These are phyloP conservation scores for Encarsia formosa DNA, from an alignment of 2,888 invertebrate species.

Conservation along the genomic window DNA sequence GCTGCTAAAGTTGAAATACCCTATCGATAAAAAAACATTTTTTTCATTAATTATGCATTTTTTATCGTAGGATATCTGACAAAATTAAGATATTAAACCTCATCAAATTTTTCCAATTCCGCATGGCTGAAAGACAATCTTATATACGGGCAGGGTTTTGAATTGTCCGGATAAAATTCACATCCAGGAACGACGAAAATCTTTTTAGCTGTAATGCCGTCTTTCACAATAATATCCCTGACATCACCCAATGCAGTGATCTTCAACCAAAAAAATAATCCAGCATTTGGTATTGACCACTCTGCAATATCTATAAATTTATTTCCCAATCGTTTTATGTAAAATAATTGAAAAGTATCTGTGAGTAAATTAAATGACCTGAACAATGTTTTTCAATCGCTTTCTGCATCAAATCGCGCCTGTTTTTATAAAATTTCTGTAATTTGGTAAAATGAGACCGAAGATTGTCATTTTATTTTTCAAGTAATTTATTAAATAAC, in stretches of 20 bases:
- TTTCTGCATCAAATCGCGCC: conserved; percentile 60
- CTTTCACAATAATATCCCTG: conserved; percentile 63
- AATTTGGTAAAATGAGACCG: conserved; percentile 58
- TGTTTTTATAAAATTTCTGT: conserved; percentile 59
- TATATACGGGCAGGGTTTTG: conserved; percentile 60
- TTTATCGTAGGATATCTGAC: too few species aligned
- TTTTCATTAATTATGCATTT: too few species aligned
- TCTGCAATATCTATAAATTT: conserved; percentile 57
- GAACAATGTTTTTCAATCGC: conserved; percentile 59
- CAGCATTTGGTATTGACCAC: conserved; percentile 67
- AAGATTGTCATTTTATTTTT: conserved; percentile 58
- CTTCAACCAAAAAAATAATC: conserved; percentile 76
- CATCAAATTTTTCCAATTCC: conserved; percentile 60
- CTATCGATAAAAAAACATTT: too few species aligned
- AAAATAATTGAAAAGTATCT: not conserved
- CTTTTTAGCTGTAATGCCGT: conserved; percentile 59
- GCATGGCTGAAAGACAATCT: conserved; percentile 70
- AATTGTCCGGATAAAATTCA: conserved; percentile 62
- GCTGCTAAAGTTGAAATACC: too few species aligned
- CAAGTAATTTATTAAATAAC: conserved; percentile 56
- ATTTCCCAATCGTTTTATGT: not conserved
- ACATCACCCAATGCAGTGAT: conserved; percentile 64
- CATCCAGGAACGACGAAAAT: conserved; percentile 70
- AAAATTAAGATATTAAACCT: too few species aligned
- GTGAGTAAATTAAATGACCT: conserved; percentile 47